Evolutionary conservation across 2,113 vertebrate species (phyloP).

Genomic region (Pao palembangensis): DNA sequence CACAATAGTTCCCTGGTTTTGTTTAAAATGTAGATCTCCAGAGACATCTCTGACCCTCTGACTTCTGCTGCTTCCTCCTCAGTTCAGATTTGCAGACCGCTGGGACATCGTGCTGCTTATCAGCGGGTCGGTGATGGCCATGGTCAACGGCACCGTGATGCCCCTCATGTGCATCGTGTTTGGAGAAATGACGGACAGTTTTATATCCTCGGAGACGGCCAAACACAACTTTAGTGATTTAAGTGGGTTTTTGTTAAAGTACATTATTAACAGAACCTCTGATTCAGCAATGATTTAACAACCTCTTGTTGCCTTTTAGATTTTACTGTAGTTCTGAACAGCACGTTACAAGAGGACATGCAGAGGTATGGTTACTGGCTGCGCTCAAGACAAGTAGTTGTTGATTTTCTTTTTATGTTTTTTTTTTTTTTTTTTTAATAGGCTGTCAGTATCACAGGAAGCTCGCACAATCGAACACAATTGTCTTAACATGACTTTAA

Average conservation of each 20-base stretch:
- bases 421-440: not conserved
- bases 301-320: conserved; percentile 15
- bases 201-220: conserved; percentile 53
- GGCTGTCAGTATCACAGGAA: no score
- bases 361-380: conserved; percentile 49
- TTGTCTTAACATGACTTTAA: no score
- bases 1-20: not conserved
- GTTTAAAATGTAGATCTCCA: no score
- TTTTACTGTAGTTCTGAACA: conserved; percentile 20
- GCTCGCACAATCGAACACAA: no score
- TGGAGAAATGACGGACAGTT: conserved; percentile 90
- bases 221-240: not conserved
- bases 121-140: conserved; percentile 76
- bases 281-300: not conserved
- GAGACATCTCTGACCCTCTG: not conserved
- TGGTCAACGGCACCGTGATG: conserved; percentile 80
- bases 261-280: not conserved
- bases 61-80: not conserved
- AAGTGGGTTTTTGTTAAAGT: conserved; percentile 69
- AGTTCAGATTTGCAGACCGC: conserved; percentile 87
- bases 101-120: conserved; percentile 80
- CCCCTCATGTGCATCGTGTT: conserved; percentile 87
- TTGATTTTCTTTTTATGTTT: not conserved
- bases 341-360: conserved; percentile 69
- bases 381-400: not conserved